These are phyloP conservation scores for Syrmaticus mikado DNA, from an alignment of 2,113 vertebrate species.

Conservation along the genomic window DNA sequence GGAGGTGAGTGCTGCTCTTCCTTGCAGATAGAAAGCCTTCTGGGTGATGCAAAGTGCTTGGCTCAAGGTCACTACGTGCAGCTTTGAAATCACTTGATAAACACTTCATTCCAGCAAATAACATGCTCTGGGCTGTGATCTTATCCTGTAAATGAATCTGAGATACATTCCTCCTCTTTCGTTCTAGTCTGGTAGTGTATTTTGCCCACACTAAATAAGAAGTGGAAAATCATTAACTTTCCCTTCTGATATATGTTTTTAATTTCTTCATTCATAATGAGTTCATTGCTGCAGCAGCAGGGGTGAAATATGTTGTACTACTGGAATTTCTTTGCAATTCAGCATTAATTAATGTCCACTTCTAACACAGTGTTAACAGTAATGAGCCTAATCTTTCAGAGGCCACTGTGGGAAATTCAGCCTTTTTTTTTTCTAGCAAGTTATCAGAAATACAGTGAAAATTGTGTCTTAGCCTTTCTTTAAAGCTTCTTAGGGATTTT, in stretches of 20 bases:
- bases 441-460: conserved; percentile 1
- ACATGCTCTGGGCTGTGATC: conserved; percentile 32
- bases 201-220: neutral
- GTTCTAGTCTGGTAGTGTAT: neutral
- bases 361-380: conserved; percentile 6
- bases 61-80: neutral
- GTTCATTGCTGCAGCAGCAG: conserved; percentile 10
- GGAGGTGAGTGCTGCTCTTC: neutral
- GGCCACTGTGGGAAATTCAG: neutral
- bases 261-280: conserved; percentile 63
- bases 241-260: conserved; percentile 62
- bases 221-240: conserved; percentile 30
- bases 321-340: conserved; percentile 54
- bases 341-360: conserved; percentile 66
- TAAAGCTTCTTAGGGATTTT: conserved; percentile 7
- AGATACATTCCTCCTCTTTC: neutral
- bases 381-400: neutral
- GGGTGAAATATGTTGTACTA: conserved; percentile 52
- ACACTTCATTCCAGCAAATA: neutral
- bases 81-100: conserved; percentile 34
- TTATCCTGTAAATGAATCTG: neutral
- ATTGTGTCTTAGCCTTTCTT: conserved; percentile 41
- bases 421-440: conserved; percentile 15
- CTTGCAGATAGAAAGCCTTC: neutral
- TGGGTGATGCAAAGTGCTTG: neutral